Conservation (phyloP, 2,888 invertebrate genomes). For the Lamellibrachia satsuma region DNA sequence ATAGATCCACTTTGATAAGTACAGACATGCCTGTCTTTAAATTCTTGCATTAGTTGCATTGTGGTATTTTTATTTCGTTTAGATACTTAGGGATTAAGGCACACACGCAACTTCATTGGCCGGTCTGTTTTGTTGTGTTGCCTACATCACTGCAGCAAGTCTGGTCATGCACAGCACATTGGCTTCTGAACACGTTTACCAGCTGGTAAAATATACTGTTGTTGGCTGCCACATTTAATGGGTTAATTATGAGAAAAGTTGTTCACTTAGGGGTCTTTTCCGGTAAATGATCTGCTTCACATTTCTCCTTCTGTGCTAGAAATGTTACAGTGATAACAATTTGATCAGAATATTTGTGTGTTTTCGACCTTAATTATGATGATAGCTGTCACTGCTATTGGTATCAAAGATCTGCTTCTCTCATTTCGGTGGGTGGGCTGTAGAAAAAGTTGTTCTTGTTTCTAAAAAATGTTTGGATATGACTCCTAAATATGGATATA, state of each 20-base stretch:
- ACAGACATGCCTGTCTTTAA: background rate
- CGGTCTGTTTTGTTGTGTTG: background rate
- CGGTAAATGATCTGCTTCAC: background rate
- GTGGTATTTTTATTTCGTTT: background rate
- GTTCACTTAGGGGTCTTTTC: background rate
- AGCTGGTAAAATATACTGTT: background rate
- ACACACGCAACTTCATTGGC: background rate
- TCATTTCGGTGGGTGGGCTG: background rate
- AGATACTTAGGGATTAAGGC: background rate
- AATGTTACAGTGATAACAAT: background rate
- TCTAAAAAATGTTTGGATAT: background rate
- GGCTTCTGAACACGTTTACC: background rate
- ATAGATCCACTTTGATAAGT: background rate
- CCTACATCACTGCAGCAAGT: background rate
- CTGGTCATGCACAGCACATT: background rate
- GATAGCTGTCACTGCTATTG: background rate
- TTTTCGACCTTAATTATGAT: background rate
- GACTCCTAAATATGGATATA: background rate
- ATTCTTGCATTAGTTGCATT: too few species aligned
- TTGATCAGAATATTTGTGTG: background rate
- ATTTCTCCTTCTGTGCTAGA: background rate
- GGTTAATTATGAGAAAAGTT: background rate
- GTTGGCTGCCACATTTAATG: background rate
- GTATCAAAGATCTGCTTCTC: background rate
- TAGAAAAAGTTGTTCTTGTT: background rate